A percentile compares a stretch with the other conserved stretches of the same genome.
phyloP scores from a whole-genome alignment of 2,888 invertebrate species.

The Papilio demoleus region DNA sequence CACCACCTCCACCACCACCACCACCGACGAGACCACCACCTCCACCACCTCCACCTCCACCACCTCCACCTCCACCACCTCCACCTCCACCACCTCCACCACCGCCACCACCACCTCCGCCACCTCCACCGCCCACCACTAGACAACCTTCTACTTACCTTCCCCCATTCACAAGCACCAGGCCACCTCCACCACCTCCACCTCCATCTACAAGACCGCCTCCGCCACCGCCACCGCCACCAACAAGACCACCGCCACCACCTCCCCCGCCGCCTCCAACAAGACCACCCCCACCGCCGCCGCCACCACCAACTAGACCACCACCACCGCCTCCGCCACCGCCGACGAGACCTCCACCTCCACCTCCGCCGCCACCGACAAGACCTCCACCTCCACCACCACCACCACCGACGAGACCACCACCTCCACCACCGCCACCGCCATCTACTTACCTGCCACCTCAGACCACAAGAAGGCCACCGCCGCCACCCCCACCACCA shows the following conservation, averaged over 20 bases:
- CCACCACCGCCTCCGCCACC: constrained; percentile 40
- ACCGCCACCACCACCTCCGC: no score
- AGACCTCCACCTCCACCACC: constrained; percentile 46
- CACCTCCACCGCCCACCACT: no score
- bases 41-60: constrained; percentile 38
- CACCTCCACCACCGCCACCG: constrained; percentile 46
- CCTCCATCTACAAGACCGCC: no score
- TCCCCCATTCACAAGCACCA: no score
- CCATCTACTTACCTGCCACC: constrained; percentile 41
- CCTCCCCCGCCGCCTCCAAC: no score
- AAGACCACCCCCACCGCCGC: neutral
- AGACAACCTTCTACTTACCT: no score
- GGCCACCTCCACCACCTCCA: no score
- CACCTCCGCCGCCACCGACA: constrained; percentile 44
- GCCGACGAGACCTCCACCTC: no score
- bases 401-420: constrained; percentile 44
- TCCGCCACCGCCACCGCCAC: no score
- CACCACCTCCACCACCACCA: constrained; percentile 28
- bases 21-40: constrained; percentile 32
- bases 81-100: constrained; percentile 41
- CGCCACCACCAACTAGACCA: constrained; percentile 43
- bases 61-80: constrained; percentile 40
- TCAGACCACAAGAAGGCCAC: constrained; percentile 42
- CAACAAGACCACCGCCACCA: no score
- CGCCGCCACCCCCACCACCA: constrained; percentile 42